Evolutionary conservation across 2,113 vertebrate species (phyloP), one percentile per base, ranked within the genome.

Genomic region (Meles meles): DNA sequence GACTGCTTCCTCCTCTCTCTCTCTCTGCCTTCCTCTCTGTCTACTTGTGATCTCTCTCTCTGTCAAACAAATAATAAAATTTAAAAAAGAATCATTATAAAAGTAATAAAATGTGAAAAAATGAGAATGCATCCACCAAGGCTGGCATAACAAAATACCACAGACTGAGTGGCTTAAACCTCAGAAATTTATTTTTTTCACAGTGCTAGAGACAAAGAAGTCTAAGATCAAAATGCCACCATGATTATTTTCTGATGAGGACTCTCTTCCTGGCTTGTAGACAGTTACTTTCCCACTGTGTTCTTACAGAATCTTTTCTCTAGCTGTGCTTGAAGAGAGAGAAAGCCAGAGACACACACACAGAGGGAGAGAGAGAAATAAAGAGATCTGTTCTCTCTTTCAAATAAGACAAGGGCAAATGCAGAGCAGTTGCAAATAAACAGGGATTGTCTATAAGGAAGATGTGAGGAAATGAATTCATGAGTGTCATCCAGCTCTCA

Each of bases 31-130:
- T n/a, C n/a, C n/a, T n/a, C n/a, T n/a, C n/a, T n/a, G n/a, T n/a
- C n/a, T n/a, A n/a, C n/a, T n/a, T n/a, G n/a, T n/a, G n/a, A n/a
- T n/a, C n/a, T n/a, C n/a, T n/a, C n/a, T n/a, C n/a, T n/a, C n/a
- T n/a, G n/a, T n/a, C n/a, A n/a, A n/a, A n/a, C n/a, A n/a, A n/a
- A n/a, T n/a, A n/a, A n/a, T n/a, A n/a, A n/a, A n/a, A n/a, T n/a
- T n/a, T n/a, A 59, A 79, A 72, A 87, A 96, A 92, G 1, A 90
- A 87, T 18, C 39, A 15, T 93, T 93, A 20, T 96, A 96, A 97
- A 95, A 55, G 1, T 88, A 63, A 39, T 47, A 96, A 72, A 94
- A 94, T 55, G 69, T 61, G 15, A 25, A 81, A 77, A 77, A 96
- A 71, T 17, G 49, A 71, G 69, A 72, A 25, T 29, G 52, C 12